Base-by-base conservation (phyloP, 2,797 vertebrate species). In the Oreortyx pictus region DNA sequence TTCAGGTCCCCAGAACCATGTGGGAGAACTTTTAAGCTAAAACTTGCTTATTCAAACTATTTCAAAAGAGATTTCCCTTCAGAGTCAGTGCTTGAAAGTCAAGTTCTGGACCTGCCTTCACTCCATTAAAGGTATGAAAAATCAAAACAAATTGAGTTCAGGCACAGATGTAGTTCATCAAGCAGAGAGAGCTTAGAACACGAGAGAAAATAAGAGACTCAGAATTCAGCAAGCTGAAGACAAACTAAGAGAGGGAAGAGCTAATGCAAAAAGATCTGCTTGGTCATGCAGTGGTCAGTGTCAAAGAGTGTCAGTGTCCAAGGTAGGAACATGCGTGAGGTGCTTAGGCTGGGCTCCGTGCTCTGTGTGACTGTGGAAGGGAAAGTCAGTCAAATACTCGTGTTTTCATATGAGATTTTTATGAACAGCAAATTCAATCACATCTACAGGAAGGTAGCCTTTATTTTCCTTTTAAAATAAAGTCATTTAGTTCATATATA, bases 161-260 rank as follows among this genome's bases (percentile, higher is more conserved):
- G 50, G 8, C 4, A 54, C 9, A 11, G 15, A 31, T 0, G 0
- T 33, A 67, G 9, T 20, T 77, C 43, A 78, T 14, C 4, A 6
- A 79, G 41, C 6, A 72, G 16, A 81, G 7, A 8, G 27, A 68
- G 9, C 24, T 73, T 77, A 56, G 65, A 91, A 82, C 14, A 10
- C 49, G 25, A 66, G 31, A 67, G 24, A 88, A 91, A 72, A 57
- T 6, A 66, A 75, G 65, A 57, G 18, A 65, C 83, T 49, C 24
- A 83, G 83, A 82, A 33, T 10, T 19, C 16, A 72, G 46, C 92
- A 88, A 75, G 37, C 10, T 68, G 41, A 62, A 78, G 14, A 71
- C 23, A 86, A 89, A 75, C 35, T 3, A 60, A 75, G 24, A 73
- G 14, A 2, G 39, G 59, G 23, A 62, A 85, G 35, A 56, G 6